Conservation (phyloP, 2,888 invertebrate species). For the Augochlorella aurata region DNA sequence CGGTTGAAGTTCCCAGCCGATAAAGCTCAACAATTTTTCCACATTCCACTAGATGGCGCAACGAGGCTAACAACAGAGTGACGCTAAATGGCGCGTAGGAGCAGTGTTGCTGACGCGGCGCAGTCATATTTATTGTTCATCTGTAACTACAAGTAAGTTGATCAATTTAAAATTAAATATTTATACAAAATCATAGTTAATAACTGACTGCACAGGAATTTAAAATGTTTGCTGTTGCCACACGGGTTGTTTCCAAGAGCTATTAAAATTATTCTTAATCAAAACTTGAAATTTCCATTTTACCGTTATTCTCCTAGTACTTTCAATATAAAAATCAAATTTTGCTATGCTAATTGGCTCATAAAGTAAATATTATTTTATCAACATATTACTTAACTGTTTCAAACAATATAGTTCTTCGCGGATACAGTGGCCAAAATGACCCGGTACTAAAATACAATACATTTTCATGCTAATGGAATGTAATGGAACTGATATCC, state of each 20-base stretch:
- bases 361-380: neutral
- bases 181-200: no score
- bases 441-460: no score
- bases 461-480: no score
- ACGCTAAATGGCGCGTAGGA: conserved; percentile 25
- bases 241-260: neutral
- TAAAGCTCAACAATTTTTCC: conserved; percentile 15
- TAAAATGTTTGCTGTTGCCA: neutral
- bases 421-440: no score
- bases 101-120: neutral
- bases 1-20: conserved; percentile 20
- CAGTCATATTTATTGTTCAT: conserved; percentile 1
- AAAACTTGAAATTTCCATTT: neutral
- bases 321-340: neutral
- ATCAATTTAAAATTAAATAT: no score
- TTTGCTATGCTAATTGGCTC: neutral
- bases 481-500: no score
- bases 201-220: neutral
- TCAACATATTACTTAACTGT: neutral
- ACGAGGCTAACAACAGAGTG: neutral
- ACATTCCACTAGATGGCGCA: conserved; percentile 25
- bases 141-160: neutral
- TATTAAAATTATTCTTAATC: neutral
- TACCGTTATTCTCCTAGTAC: neutral
- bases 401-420: no score